A percentile compares a stretch with the other conserved stretches of the same genome.
Evolutionary conservation across 1,140 invertebrate genomes (phyloP).

Genomic region (Heliothis virescens): DNA sequence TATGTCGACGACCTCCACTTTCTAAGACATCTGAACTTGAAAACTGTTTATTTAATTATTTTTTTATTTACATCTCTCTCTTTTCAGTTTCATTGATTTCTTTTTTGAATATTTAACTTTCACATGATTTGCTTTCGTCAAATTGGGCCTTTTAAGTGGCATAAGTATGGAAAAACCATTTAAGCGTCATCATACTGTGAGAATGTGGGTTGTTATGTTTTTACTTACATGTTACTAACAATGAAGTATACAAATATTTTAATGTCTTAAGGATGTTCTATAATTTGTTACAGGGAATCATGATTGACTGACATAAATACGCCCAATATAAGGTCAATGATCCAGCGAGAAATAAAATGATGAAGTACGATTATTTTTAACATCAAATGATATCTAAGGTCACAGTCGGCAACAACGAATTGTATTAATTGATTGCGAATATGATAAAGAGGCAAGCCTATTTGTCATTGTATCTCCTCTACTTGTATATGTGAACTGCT

Average conservation of each 20-base stretch:
- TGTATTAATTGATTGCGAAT: no score
- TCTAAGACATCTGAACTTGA: constrained; percentile 59
- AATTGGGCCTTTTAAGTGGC: constrained; percentile 24
- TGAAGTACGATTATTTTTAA: no score
- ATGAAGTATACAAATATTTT: background rate
- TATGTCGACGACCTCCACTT: constrained; percentile 70
- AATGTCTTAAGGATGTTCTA: background rate
- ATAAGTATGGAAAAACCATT: background rate
- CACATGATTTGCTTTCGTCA: constrained; percentile 14
- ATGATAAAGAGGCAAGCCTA: no score
- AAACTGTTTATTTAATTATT: constrained; percentile 38
- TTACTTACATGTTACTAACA: background rate
- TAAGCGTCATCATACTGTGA: no score
- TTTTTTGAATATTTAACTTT: constrained; percentile 33
- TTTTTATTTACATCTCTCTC: constrained; percentile 37
- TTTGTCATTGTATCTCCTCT: no score
- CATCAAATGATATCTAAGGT: background rate
- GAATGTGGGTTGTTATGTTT: no score
- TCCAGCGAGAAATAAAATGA: constrained; percentile 2
- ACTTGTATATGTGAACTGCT: background rate
- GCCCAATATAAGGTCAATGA: constrained; percentile 19
- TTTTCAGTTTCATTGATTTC: constrained; percentile 41
- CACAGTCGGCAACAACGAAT: no score
- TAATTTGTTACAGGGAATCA: background rate
- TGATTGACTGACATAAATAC: constrained; percentile 26